Evolutionary conservation across 2,888 invertebrate genomes (phyloP).

Genomic region (Autographa gamma): DNA sequence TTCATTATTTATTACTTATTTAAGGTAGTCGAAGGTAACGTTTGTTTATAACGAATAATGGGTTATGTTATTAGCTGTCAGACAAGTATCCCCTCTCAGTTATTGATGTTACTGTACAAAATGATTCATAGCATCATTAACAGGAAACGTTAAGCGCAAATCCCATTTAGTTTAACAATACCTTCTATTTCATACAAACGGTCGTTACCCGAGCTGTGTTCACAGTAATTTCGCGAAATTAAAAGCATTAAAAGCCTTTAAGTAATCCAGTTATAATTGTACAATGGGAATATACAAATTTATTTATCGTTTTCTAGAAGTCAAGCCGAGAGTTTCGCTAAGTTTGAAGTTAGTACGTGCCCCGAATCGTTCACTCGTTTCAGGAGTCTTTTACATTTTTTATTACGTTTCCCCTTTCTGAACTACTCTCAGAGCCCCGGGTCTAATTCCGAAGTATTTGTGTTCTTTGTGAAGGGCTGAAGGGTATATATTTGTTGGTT

Average conservation of each 20-base stretch:
- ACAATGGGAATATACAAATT: constrained; percentile 47
- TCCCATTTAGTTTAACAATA: constrained; percentile 30
- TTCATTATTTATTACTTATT: constrained; percentile 31
- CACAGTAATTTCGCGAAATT: constrained; percentile 40
- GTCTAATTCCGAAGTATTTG: constrained; percentile 20
- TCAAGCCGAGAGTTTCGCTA: constrained; percentile 23
- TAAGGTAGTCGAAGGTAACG: constrained; percentile 14
- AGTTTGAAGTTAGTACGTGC: constrained; percentile 37
- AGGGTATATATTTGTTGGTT: constrained; percentile 24
- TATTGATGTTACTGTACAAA: constrained; percentile 18
- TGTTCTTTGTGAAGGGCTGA: constrained; percentile 20
- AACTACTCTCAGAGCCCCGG: constrained; percentile 24
- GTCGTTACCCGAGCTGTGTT: constrained; percentile 22
- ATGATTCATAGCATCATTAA: constrained; percentile 29
- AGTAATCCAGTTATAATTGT: constrained; percentile 25
- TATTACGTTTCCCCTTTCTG: constrained; percentile 45
- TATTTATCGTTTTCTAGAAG: constrained; percentile 37
- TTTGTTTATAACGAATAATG: constrained; percentile 17
- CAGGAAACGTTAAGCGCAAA: constrained; percentile 23
- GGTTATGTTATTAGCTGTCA: constrained; percentile 15
- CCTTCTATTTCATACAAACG: constrained; percentile 29
- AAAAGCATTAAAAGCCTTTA: constrained; percentile 14
- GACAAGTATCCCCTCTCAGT: constrained; percentile 13
- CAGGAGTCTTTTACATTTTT: constrained; percentile 50
- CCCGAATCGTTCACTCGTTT: constrained; percentile 34